Percentiles rank a stretch among this genome's conserved stretches.
phyloP scores from a whole-genome alignment of 64 coral and sea anemone species.

The Montipora foliosa region DNA sequence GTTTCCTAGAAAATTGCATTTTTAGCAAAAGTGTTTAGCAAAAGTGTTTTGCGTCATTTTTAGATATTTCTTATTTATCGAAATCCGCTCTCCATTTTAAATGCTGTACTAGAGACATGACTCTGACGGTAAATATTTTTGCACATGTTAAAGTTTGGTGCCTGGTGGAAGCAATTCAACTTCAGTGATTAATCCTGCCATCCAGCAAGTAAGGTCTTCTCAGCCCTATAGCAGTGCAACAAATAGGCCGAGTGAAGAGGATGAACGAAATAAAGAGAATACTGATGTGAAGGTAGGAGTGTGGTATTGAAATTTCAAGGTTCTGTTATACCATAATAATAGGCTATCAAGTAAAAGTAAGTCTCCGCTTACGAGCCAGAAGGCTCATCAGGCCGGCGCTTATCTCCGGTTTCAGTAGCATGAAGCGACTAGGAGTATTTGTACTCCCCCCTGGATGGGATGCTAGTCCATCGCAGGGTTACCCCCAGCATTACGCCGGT shows the following conservation, averaged over 20 bases:
- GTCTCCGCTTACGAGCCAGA: too few species aligned
- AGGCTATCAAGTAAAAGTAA: background rate
- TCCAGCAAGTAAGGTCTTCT: background rate
- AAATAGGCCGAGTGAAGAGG: constrained; percentile 19
- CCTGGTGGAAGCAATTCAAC: constrained; percentile 6
- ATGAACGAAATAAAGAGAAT: constrained; percentile 3
- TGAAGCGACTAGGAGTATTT: too few species aligned
- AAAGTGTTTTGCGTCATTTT: background rate
- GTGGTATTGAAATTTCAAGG: background rate
- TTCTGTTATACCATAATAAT: background rate
- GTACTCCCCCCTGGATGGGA: too few species aligned
- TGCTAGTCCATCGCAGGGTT: too few species aligned
- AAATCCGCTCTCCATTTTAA: background rate
- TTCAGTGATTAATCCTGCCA: background rate
- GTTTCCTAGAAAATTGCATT: background rate
- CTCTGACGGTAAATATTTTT: background rate
- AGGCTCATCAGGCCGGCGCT: too few species aligned
- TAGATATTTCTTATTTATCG: background rate
- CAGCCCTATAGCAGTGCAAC: background rate
- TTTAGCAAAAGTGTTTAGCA: background rate
- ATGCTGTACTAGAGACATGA: background rate
- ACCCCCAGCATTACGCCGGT: too few species aligned
- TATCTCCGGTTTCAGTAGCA: too few species aligned
- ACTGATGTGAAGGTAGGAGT: background rate
- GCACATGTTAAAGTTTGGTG: background rate